These are phyloP conservation scores for Leptopilina boulardi DNA, from an alignment of 1,140 invertebrate genomes.

Conservation along the genomic window DNA sequence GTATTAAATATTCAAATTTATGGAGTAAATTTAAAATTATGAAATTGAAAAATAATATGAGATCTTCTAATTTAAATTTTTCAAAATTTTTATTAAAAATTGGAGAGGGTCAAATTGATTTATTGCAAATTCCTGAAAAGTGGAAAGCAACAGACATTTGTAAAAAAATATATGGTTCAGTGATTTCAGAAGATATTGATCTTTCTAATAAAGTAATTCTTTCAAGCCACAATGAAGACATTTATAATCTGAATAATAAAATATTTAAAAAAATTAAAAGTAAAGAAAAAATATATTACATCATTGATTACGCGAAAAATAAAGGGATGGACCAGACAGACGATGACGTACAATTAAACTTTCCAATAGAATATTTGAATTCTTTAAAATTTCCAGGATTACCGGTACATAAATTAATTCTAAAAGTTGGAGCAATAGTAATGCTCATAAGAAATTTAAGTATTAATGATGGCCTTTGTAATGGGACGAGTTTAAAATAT, in stretches of 20 bases:
- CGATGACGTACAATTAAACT: slow-evolving; percentile 36
- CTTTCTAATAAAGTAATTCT: not conserved
- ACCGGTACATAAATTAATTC: slow-evolving; percentile 43
- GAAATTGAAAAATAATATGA: not conserved
- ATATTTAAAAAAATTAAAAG: slow-evolving; percentile 4
- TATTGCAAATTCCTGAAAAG: not conserved
- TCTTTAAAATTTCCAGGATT: slow-evolving; percentile 40
- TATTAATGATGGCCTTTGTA: slow-evolving; percentile 40
- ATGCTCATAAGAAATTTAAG: slow-evolving; percentile 45
- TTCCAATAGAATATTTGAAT: slow-evolving; percentile 46
- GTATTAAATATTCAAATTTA: not conserved
- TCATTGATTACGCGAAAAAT: slow-evolving; percentile 20
- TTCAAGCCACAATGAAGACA: not conserved
- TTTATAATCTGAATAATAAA: not conserved
- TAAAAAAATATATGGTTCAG: slow-evolving; percentile 1
- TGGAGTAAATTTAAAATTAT: not conserved
- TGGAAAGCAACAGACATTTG: not conserved
- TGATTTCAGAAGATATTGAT: not conserved
- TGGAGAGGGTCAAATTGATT: not conserved
- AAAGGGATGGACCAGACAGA: slow-evolving; percentile 18
- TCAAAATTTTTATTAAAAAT: slow-evolving; percentile 1
- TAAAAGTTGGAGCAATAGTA: slow-evolving; percentile 40
- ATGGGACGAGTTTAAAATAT: slow-evolving; percentile 45
- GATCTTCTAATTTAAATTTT: not conserved
- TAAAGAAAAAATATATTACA: slow-evolving; percentile 25